phyloP scores from a whole-genome alignment of 2,888 invertebrate genomes.

The Ectropis crepuscularia region DNA sequence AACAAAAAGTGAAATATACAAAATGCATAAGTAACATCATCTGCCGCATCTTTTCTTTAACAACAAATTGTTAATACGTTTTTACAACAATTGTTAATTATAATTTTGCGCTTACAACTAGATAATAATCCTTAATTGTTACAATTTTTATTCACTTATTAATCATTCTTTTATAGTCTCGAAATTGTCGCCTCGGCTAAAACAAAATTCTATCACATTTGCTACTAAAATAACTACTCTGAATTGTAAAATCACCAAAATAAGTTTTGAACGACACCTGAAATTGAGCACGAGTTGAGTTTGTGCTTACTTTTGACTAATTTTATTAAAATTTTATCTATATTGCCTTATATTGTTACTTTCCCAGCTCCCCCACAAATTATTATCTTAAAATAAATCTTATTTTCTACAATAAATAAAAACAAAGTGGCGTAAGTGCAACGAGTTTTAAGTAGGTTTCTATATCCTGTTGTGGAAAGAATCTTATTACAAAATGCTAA shows the following conservation, averaged over 20 bases:
- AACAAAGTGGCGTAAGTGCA: not conserved
- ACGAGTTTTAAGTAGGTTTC: not conserved
- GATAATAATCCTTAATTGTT: constrained; percentile 32
- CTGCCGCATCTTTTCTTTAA: constrained; percentile 47
- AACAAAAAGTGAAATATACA: constrained; percentile 54
- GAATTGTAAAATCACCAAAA: too few species aligned
- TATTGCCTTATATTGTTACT: too few species aligned
- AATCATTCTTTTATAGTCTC: not conserved
- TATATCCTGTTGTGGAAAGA: constrained; percentile 58
- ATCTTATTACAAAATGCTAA: constrained; percentile 59
- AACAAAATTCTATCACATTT: not conserved
- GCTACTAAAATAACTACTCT: not conserved
- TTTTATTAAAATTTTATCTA: too few species aligned
- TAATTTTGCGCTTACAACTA: constrained; percentile 27
- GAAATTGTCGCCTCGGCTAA: not conserved
- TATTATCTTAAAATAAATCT: too few species aligned
- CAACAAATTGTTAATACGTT: not conserved
- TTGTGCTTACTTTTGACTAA: too few species aligned
- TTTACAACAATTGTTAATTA: constrained; percentile 7
- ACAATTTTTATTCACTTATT: constrained; percentile 1
- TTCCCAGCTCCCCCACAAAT: too few species aligned
- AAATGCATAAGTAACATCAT: constrained; percentile 74
- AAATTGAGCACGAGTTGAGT: too few species aligned
- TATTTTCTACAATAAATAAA: constrained; percentile 1
- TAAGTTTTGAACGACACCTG: too few species aligned